These are phyloP conservation scores for Arrhopalites spinosus DNA, from an alignment of 2,888 invertebrate species.

Conservation along the genomic window DNA sequence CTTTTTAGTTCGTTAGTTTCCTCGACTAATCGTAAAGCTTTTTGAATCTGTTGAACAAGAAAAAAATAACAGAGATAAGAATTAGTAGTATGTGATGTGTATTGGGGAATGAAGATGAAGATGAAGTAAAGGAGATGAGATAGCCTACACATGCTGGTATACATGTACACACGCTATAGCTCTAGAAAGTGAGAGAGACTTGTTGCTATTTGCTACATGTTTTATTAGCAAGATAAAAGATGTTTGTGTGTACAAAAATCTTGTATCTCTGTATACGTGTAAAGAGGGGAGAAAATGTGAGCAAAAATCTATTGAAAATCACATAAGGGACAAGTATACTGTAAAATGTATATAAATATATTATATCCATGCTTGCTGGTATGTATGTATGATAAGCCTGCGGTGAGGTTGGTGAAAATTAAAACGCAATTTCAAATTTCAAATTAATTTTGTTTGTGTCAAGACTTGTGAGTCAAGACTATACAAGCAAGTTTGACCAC, in stretches of 20 bases:
- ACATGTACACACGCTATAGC: too few relatives aligned
- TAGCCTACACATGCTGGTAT: too few relatives aligned
- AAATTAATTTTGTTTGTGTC: conserved; percentile 44
- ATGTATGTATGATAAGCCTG: conserved; percentile 28
- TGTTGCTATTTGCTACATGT: too few relatives aligned
- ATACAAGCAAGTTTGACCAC: conserved; percentile 45
- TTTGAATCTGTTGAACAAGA: background rate
- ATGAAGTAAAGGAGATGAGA: too few relatives aligned
- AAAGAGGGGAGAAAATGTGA: background rate
- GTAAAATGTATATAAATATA: background rate
- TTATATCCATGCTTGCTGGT: too few relatives aligned
- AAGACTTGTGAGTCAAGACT: conserved; percentile 1
- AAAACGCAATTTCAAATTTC: conserved; percentile 45
- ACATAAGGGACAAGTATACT: background rate
- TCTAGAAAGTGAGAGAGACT: too few relatives aligned
- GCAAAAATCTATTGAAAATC: background rate
- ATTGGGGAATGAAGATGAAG: too few relatives aligned
- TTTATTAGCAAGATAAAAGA: too few relatives aligned
- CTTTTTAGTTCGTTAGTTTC: background rate
- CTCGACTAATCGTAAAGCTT: too few relatives aligned
- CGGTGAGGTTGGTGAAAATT: conserved; percentile 35
- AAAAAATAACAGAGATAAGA: too few relatives aligned
- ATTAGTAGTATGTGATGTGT: too few relatives aligned
- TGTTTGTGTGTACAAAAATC: background rate
- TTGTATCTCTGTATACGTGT: background rate